phyloP scores from a whole-genome alignment of 1,140 invertebrate species.

The Ostrea denselamellosa region DNA sequence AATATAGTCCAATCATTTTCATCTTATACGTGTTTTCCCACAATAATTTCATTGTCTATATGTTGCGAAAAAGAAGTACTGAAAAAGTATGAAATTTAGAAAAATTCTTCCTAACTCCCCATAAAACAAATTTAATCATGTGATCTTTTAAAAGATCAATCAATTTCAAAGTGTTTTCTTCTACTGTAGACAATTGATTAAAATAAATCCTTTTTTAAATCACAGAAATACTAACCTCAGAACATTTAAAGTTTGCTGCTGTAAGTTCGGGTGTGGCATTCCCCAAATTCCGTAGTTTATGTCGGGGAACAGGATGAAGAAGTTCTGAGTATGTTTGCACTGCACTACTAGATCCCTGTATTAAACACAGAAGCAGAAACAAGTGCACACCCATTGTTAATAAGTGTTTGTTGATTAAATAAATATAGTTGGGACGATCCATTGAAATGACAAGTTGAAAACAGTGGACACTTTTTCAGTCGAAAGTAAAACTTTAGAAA shows the following conservation, averaged over 20 bases:
- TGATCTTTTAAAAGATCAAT: too few species aligned
- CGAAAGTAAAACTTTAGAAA: slow-evolving; percentile 25
- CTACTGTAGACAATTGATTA: too few species aligned
- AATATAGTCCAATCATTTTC: too few species aligned
- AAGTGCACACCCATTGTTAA: not conserved
- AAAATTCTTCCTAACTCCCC: too few species aligned
- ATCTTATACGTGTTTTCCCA: too few species aligned
- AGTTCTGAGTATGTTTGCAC: slow-evolving; percentile 34
- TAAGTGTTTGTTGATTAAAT: not conserved
- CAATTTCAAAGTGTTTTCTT: too few species aligned
- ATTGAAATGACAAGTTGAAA: slow-evolving; percentile 23
- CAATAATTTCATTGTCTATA: too few species aligned
- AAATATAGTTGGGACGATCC: not conserved
- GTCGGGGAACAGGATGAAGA: slow-evolving; percentile 6
- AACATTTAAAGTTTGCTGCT: not conserved
- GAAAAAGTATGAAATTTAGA: too few species aligned
- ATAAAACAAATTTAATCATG: too few species aligned
- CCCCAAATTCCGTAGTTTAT: not conserved
- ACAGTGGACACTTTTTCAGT: not conserved
- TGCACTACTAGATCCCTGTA: slow-evolving; percentile 9
- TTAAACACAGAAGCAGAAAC: not conserved
- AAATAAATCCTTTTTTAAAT: not conserved
- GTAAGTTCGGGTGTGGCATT: not conserved
- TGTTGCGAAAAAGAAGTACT: too few species aligned
- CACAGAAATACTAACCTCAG: not conserved